Evolutionary conservation across 2,797 vertebrate species (phyloP), one percentile per base, ranked within the genome.

Genomic region (Falco biarmicus): DNA sequence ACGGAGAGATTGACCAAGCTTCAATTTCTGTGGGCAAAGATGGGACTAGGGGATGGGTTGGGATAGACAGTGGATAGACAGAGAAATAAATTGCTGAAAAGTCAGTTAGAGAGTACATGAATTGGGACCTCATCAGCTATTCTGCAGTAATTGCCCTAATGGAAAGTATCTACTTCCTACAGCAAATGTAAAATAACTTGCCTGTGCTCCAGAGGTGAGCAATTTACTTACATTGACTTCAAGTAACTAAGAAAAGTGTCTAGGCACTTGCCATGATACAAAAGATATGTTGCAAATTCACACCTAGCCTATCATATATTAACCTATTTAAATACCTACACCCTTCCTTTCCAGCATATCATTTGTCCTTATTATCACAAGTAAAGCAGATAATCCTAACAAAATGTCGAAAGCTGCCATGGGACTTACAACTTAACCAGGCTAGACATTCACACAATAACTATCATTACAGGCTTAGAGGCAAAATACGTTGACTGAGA

Each of bases 401-500:
- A 56, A 48, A 34, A 63, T 11, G 10, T 51, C 6, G 3, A 12
- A 7, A 84, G 28, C 19, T 90, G 34, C 75, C 45, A 15, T 2
- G 2, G 24, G 47, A 71, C 8, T 75, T 73, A 18, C 0, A 0
- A 39, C 7, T 4, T 21, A 59, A 45, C 9, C 34, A 53, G 18
- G 18, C 22, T 26, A 64, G 17, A 39, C 14, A 29, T 41, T 70
- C 5, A 1, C 29, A 64, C 1, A 0, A 15, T 48, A 84, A 57
- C 25, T 31, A 70, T 25, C 47, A 57, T 20, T 45, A 51, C 25
- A 43, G 32, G 21, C 61, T 26, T 29, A 31, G 45, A 20, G 48
- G 47, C 9, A 90, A 89, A 94, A 78, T 20, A n/a, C 3, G 15
- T 15, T 53, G 32, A 70, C 21, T 41, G 53, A 76, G 28, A 77